Base-by-base conservation (phyloP, 2,113 vertebrate genomes). In the Pitta sordida region DNA sequence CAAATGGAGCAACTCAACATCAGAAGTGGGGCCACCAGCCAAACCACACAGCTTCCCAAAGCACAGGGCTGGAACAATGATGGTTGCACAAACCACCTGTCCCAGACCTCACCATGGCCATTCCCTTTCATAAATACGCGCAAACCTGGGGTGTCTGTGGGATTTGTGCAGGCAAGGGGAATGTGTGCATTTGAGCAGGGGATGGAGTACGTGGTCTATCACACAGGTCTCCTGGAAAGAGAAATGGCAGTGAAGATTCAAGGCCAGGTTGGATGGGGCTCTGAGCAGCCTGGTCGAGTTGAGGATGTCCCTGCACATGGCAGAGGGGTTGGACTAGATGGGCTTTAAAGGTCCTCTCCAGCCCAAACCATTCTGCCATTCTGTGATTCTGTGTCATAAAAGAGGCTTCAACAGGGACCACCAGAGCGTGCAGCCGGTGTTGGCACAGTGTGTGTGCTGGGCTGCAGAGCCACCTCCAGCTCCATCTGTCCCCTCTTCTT, bases 21-120 rank as follows among this genome's bases (percentile, higher is more conserved):
- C 9, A 21, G 22, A 46, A 69, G 8, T 15, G 44, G 15, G 65
- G 26, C 49, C 37, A 52, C 41, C 74, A 87, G 44, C 44, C 85
- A 64, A 87, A 43, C 19, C 58, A 37, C 0, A 0, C 55, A 68
- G 59, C 11, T 44, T 69, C 70, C 56, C 24, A 37, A 75, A 75
- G 60, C 43, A 13, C 23, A 21, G 43, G 52, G 46, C 64, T 81
- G 53, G 7, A 67, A 69, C 0, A 36, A 24, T 43, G 43, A 27
- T 41, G 34, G 10, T 13, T 39, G 37, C 15, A 64, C n/a, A 70
- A 26, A 51, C 10, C 34, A 20, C 17, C 13, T 2, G 4, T 8
- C 6, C 39, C 49, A 53, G 63, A 37, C 9, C 17, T 75, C n/a
- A 8, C 8, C 0, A 0, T 12, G 43, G 34, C 70, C 39, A 13